Evolutionary conservation across 2,888 invertebrate genomes (phyloP).

Genomic region (Meiosimyza decipiens): DNA sequence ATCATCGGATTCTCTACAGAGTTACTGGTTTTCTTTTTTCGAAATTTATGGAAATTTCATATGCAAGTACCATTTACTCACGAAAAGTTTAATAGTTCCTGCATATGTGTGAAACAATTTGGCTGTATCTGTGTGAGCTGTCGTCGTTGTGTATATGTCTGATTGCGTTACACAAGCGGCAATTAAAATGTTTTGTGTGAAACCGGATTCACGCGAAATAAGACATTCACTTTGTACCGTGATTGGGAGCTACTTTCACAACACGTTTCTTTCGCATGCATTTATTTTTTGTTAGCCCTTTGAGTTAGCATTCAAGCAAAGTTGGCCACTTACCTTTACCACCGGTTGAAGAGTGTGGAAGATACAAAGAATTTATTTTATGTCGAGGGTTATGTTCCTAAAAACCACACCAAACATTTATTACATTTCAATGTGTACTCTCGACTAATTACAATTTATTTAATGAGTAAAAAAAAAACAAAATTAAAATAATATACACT

Average conservation of each 20-base stretch:
- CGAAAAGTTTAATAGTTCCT: neutral
- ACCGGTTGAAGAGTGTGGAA: no score
- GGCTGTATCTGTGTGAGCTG: neutral
- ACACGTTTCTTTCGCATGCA: neutral
- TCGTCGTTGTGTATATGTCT: neutral
- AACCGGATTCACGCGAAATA: slow-evolving; percentile 31
- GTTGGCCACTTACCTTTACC: no score
- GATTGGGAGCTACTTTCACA: neutral
- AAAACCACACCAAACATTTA: no score
- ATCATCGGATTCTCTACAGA: neutral
- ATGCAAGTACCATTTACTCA: no score
- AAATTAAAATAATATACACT: no score
- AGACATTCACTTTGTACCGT: slow-evolving; percentile 60
- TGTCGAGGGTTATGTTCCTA: no score
- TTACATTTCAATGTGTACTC: no score
- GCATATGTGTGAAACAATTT: neutral
- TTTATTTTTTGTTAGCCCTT: no score
- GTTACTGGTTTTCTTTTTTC: slow-evolving; percentile 20
- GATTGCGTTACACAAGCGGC: slow-evolving; percentile 24
- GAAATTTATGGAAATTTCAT: neutral
- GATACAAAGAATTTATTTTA: no score
- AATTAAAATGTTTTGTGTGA: slow-evolving; percentile 28
- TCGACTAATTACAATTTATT: no score
- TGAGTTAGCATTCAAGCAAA: no score
- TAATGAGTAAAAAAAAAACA: no score